Percentiles rank a stretch among this genome's conserved stretches.
These are phyloP conservation scores for Epirrhoe tristata DNA, from an alignment of 2,888 invertebrate species.

Conservation along the genomic window DNA sequence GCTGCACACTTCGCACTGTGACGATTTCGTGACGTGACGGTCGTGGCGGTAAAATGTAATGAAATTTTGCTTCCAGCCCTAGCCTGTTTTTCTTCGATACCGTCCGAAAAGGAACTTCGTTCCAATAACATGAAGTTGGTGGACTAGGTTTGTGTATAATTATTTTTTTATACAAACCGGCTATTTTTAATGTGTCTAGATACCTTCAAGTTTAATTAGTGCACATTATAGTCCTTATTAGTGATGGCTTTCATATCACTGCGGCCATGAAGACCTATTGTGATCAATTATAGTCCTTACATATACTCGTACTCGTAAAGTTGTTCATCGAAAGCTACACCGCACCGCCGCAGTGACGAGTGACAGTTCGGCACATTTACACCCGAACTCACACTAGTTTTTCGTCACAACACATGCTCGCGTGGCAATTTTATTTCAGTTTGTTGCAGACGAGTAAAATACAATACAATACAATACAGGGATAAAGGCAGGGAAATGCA, in stretches of 20 bases:
- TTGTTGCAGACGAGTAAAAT: constrained; percentile 17
- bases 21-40: too few species aligned
- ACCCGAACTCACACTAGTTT: constrained; percentile 21
- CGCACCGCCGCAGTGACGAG: background rate
- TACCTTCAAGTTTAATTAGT: too few species aligned
- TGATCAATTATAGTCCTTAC: background rate
- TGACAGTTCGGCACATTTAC: constrained; percentile 19
- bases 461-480: constrained; percentile 9
- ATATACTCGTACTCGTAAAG: too few species aligned
- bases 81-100: too few species aligned
- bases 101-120: too few species aligned
- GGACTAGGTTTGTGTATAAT: background rate
- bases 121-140: too few species aligned
- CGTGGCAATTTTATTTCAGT: constrained; percentile 27
- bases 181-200: background rate
- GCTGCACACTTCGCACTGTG: too few species aligned
- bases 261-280: too few species aligned
- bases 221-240: too few species aligned
- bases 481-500: constrained; percentile 5
- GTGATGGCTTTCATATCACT: too few species aligned
- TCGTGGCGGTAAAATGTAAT: too few species aligned
- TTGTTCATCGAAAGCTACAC: constrained; percentile 1
- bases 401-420: constrained; percentile 28
- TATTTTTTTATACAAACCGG: background rate
- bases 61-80: too few species aligned